These are phyloP conservation scores for Neogale vison DNA, from an alignment of 2,113 vertebrate genomes.

Conservation along the genomic window DNA sequence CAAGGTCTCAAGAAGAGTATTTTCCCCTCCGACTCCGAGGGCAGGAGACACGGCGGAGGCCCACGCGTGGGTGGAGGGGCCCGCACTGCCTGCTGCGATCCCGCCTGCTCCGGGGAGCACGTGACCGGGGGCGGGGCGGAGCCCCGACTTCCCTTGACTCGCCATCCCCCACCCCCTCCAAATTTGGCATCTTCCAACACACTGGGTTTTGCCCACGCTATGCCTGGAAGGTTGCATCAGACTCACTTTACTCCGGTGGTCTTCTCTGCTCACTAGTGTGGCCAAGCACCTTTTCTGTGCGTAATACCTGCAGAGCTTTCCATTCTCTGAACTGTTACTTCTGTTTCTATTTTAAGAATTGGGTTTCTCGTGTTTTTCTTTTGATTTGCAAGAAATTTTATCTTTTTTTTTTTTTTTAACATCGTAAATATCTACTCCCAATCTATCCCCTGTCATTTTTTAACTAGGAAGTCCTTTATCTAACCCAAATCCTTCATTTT, in stretches of 20 bases:
- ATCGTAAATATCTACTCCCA: not conserved
- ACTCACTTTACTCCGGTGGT: not conserved
- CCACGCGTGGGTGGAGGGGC: not conserved
- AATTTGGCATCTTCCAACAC: not conserved
- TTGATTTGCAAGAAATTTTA: not conserved
- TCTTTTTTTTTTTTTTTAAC: no score
- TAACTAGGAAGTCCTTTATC: not conserved
- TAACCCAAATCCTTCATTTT: not conserved
- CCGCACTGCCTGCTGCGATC: accelerated
- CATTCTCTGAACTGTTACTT: not conserved
- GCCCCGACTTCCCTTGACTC: not conserved
- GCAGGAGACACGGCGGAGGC: accelerated
- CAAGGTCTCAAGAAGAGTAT: accelerated
- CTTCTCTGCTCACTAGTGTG: not conserved
- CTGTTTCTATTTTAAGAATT: not conserved
- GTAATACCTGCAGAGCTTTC: not conserved
- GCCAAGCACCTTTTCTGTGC: not conserved
- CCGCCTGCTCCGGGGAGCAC: not conserved
- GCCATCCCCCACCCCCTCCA: accelerated
- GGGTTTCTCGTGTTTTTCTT: not conserved
- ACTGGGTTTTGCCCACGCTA: not conserved
- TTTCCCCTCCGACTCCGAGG: accelerated
- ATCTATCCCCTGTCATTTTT: not conserved
- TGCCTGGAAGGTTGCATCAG: not conserved
- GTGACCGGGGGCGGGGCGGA: no score